A percentile compares a stretch with the other conserved stretches of the same genome.
phyloP scores from a whole-genome alignment of 2,113 vertebrate genomes.

The Mus spicilegus region DNA sequence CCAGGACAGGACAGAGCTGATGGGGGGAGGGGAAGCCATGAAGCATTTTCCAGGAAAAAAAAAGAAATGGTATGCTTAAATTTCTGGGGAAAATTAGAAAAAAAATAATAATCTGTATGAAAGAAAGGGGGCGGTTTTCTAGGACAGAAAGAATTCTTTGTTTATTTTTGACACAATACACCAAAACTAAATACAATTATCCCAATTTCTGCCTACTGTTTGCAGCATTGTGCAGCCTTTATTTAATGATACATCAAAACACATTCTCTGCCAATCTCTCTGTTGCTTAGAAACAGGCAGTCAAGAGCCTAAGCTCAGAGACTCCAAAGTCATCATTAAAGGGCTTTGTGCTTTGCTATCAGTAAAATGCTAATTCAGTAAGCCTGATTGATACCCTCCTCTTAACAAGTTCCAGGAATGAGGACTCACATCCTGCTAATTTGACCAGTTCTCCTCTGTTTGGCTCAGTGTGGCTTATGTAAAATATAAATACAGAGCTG shows the following conservation, averaged over 20 bases:
- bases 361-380: constrained; percentile 85
- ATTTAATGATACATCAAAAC: constrained; percentile 83
- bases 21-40: neutral
- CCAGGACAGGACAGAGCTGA: constrained; percentile 29
- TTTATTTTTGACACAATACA: constrained; percentile 83
- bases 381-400: constrained; percentile 83
- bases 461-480: constrained; percentile 57
- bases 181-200: constrained; percentile 85
- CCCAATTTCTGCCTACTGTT: constrained; percentile 78
- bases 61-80: constrained; percentile 58
- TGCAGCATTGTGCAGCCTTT: constrained; percentile 83
- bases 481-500: constrained; percentile 71
- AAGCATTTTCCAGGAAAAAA: constrained; percentile 41
- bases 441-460: constrained; percentile 75
- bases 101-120: constrained; percentile 28
- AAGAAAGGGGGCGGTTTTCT: constrained; percentile 31
- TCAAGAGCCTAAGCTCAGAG: constrained; percentile 77
- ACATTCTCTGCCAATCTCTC: constrained; percentile 84
- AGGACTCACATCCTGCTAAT: constrained; percentile 71
- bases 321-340: constrained; percentile 86
- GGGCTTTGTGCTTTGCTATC: constrained; percentile 85
- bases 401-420: constrained; percentile 80
- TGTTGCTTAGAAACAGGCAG: constrained; percentile 88
- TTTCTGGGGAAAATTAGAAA: constrained; percentile 42
- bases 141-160: constrained; percentile 77